Percentiles rank a stretch among this genome's conserved stretches.
Conservation (phyloP, 2,797 vertebrate genomes). For the Mionectes olivaceus region DNA sequence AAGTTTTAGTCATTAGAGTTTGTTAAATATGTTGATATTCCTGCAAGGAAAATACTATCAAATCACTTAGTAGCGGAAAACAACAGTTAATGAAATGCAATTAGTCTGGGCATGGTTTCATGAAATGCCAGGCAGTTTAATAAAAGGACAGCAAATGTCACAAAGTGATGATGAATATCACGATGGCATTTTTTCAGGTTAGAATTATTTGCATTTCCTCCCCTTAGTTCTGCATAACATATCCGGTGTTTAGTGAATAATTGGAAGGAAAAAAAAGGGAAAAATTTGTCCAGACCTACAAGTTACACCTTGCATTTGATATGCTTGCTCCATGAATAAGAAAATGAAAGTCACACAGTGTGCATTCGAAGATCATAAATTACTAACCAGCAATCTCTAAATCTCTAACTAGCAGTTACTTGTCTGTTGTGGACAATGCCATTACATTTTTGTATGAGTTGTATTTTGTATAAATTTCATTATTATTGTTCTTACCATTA, state of each 20-base stretch:
- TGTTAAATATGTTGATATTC: background rate
- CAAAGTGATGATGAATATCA: constrained; percentile 18
- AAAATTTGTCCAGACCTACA: background rate
- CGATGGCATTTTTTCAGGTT: constrained; percentile 13
- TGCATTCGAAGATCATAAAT: constrained; percentile 22
- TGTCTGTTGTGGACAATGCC: background rate
- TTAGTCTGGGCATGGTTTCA: constrained; percentile 8
- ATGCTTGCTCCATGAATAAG: background rate
- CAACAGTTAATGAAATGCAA: constrained; percentile 5
- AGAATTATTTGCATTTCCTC: background rate
- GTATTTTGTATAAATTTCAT: background rate
- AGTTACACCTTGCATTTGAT: background rate
- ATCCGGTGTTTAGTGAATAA: background rate
- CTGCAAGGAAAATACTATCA: background rate
- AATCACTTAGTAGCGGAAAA: background rate
- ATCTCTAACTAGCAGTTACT: background rate
- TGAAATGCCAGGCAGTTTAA: constrained; percentile 38
- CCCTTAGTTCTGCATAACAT: background rate
- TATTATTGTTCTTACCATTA: background rate
- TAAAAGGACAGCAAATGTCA: constrained; percentile 40
- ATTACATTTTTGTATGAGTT: constrained; percentile 6
- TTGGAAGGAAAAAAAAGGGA: background rate
- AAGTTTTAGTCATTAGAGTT: background rate
- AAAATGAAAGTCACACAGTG: constrained; percentile 3
- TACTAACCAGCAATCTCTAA: constrained; percentile 26